Evolutionary conservation across 2,888 invertebrate species (phyloP), one percentile per base, ranked within the genome.

Genomic region (Tinea pellionella): DNA sequence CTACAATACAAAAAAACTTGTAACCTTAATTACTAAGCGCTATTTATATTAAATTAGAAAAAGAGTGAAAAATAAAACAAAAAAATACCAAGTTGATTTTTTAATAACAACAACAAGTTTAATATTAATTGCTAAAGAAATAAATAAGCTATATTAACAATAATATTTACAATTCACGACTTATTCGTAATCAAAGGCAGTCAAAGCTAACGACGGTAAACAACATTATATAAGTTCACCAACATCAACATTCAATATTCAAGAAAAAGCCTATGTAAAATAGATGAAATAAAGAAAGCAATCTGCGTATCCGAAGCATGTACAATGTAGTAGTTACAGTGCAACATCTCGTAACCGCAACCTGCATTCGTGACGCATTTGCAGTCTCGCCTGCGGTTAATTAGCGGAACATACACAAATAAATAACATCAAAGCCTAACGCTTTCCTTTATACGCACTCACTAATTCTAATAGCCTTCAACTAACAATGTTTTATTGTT

Each of bases 131-230:
- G 63, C 72, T 74, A 75, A 68, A 67, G 71, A 71, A 82, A 84
- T 83, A 83, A 83, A 84, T 83, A 80, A 74, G 71, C 75, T 74
- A 69, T 62, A 74, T 73, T 73, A 70, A 70, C 68, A 66, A 63
- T 64, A 68, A 66, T 82, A 86, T 86, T 78, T 85, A 85, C 83
- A 86, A 81, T 12, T 79, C 81, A 82, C 78, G 72, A 71, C 68
- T 69, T 69, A 69, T 62, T 62, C 61, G n/a, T 55, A n/a, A 19
- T 19, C 57, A 30, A 56, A 55, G 7, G 32, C 32, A 32, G 57
- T 57, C 57, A 32, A 32, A 32, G 30, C 13, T 32, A 57, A 30
- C 57, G 57, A 32, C 32, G 57, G 53, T 53, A 24, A 53, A 24
- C 47, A 57, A 57, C 57, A 32, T 32, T 32, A 32, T 12, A 47